Base-by-base conservation (phyloP, 2,797 vertebrate genomes). In the Sebastes iracundus region DNA sequence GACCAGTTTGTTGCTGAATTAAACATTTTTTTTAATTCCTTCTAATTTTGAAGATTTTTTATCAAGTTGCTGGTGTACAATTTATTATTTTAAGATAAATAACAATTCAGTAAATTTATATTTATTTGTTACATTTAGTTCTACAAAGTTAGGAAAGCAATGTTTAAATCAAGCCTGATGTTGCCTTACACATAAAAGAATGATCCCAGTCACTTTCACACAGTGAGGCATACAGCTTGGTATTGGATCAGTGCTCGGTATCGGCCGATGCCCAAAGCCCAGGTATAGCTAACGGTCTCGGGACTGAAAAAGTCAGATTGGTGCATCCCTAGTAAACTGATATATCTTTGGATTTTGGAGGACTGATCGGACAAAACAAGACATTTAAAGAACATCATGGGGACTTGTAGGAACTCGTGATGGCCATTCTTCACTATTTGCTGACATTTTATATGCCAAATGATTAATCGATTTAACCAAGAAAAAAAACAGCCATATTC, bases 31-130 rank as follows among this genome's bases (percentile, higher is more conserved):
- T 3, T 4, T 38, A 52, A 52, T n/a, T 52, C 46, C 46, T 49
- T 0, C 0, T 18, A 49, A 18, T 49, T 18, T 20, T 49, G 46
- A 49, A 0, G 46, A 20, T 52, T n/a, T 52, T 52, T 52, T 52
- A 52, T 20, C 18, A 20, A 52, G 46, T 52, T 49, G 18, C 18
- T 49, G 46, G 0, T n/a, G 18, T 52, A n/a, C 46, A n/a, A 52
- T n/a, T 52, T 9, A 52, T 52, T 52, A 52, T n/a, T 52, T 52
- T 52, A n/a, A 0, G 46, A 52, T 20, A n/a, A 52, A 52, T 52
- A 52, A 20, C 7, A 52, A 52, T 52, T 52, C 46, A 52, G 18
- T 20, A 49, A 49, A 49, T 49, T 49, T 49, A 52, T n/a, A 52
- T 52, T 9, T 52, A 52, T 52, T 52, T 52, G 46, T 52, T 20